These are phyloP conservation scores for Rhagologus leucostigma DNA, from an alignment of 2,113 vertebrate species.

Conservation along the genomic window DNA sequence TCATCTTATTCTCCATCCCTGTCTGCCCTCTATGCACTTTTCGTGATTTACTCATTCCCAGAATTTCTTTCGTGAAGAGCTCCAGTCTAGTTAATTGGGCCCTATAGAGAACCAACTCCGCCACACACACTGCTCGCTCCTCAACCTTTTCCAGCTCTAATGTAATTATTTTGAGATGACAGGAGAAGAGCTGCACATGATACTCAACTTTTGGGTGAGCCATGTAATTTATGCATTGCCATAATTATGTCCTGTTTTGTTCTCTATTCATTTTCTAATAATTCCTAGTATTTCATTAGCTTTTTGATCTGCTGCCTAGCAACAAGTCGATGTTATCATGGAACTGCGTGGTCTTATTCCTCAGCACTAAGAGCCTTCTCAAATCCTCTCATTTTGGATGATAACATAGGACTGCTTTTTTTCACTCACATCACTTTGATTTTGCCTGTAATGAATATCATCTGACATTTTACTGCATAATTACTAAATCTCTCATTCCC, in stretches of 20 bases:
- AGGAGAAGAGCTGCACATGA: not conserved
- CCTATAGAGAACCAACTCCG: not conserved
- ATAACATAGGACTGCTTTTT: not conserved
- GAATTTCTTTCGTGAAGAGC: not conserved
- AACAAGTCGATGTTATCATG: constrained; percentile 6
- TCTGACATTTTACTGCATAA: not conserved
- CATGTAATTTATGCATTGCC: not conserved
- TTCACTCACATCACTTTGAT: not conserved
- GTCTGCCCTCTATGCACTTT: not conserved
- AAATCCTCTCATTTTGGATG: not conserved
- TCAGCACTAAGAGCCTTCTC: not conserved
- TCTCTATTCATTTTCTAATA: not conserved
- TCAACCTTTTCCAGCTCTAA: not conserved
- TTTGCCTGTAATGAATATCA: not conserved
- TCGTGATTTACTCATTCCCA: not conserved
- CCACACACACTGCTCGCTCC: not conserved
- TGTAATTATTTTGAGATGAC: not conserved
- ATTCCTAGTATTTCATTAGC: not conserved
- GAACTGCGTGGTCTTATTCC: not conserved
- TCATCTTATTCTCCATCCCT: not conserved
- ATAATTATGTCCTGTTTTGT: not conserved
- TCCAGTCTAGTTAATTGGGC: not conserved
- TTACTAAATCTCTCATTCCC: not conserved
- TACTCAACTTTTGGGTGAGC: not conserved
- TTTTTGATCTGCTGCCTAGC: constrained; percentile 42